Base-by-base conservation (phyloP, 2,888 invertebrate genomes). In the Caenorhabditis japonica region DNA sequence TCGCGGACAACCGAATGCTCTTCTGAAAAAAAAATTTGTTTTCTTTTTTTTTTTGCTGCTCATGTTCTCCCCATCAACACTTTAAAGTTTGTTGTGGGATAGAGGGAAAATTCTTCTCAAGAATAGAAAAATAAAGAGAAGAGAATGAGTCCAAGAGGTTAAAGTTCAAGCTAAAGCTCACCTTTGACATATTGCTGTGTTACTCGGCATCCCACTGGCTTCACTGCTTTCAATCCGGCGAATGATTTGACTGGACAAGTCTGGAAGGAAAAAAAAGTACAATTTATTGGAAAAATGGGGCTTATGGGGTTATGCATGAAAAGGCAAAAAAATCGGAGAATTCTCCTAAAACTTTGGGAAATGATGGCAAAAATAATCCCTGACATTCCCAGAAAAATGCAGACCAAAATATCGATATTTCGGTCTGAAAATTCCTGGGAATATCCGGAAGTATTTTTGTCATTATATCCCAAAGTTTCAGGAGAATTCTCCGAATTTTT, bases 1-100 rank as follows among this genome's bases (percentile, higher is more conserved):
- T 81, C 80, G 34, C 82, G 66, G 44, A 80, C 73, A 19, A 82
- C 34, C 8, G 80, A 77, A 10, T 38, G 23, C 44, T 80, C 76
- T 10, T 74, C 81, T 82, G 64, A 47, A 79, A 79, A 21, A 30
- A 27, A 44, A 19, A 17, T 39, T 10, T 5, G 15, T 41, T 38
- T 38, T 8, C 21, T 46, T 52, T 34, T 7, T 33, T 44, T 44
- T 43, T 15, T 43, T 34, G 8, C 1, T 60, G 36, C 46, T 25
- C 17, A n/a, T 41, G 17, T 33, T 68, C 51, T 52, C 25, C n/a
- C 8, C n/a, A 17, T 23, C 33, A 36, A 41, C 23, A 49, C 8
- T 21, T 19, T 12, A 25, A 53, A 53, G 2, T 39, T 53, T 53
- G 19, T 53, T 39, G 19, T 43, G n/a, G n/a, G 10, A 30, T 10